Conservation (phyloP, 2,113 vertebrate genomes). For the Zingel zingel region DNA sequence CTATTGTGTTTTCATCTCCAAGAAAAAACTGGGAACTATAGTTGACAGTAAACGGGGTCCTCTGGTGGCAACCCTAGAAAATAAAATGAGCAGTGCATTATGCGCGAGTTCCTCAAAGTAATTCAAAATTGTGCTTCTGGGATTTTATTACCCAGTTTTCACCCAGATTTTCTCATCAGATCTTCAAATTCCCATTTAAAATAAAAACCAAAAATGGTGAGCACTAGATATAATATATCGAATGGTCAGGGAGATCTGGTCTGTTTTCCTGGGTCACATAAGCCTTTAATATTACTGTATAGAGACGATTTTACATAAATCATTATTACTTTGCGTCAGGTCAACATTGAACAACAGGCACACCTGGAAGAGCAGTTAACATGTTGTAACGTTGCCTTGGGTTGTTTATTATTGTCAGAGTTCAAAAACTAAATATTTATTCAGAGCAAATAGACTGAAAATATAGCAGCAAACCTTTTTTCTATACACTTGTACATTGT, state of each 20-base stretch:
- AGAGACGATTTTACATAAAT: slow-evolving; percentile 21
- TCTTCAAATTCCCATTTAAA: not conserved
- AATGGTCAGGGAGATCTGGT: slow-evolving; percentile 10
- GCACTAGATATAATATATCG: not conserved
- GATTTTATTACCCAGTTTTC: not conserved
- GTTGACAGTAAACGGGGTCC: not conserved
- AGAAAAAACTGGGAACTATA: not conserved
- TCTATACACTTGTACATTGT: slow-evolving; percentile 71
- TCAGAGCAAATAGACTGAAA: slow-evolving; percentile 57
- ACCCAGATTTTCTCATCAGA: not conserved
- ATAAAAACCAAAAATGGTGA: slow-evolving; percentile 9
- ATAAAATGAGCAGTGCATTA: too few relatives aligned
- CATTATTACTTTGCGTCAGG: not conserved
- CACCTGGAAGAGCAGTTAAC: slow-evolving; percentile 11
- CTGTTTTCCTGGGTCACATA: slow-evolving; percentile 6
- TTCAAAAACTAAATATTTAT: slow-evolving; percentile 74
- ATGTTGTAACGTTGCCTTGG: not conserved
- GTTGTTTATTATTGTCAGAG: slow-evolving; percentile 32
- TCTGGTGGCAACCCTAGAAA: not conserved
- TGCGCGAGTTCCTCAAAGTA: too few relatives aligned
- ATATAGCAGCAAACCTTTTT: slow-evolving; percentile 34
- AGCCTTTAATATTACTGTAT: slow-evolving; percentile 28
- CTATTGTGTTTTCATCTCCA: not conserved
- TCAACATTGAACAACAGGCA: slow-evolving; percentile 7
- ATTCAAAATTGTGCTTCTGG: not conserved